phyloP scores from a whole-genome alignment of 2,888 invertebrate species.

The Cordilura impudica region DNA sequence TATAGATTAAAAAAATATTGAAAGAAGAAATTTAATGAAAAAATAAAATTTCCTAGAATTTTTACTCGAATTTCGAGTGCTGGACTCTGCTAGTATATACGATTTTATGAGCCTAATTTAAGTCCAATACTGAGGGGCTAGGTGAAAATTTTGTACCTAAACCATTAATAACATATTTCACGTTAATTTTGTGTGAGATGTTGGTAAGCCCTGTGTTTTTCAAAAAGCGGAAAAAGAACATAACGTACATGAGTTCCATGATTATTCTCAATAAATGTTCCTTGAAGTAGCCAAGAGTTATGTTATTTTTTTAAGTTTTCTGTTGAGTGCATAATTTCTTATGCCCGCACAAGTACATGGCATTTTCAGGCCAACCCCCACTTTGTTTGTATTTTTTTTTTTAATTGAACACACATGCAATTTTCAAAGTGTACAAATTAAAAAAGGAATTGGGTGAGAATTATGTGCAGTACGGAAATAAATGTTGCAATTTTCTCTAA shows the following conservation, averaged over 20 bases:
- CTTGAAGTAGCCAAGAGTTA: slow-evolving; percentile 57
- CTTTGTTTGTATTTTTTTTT: slow-evolving; percentile 1
- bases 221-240: not conserved
- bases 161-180: too few relatives aligned
- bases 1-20: too few relatives aligned
- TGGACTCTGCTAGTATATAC: too few relatives aligned
- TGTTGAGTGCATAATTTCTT: slow-evolving; percentile 54
- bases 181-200: too few relatives aligned
- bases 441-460: not conserved
- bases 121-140: too few relatives aligned
- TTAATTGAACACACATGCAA: slow-evolving; percentile 19
- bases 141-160: too few relatives aligned
- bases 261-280: slow-evolving; percentile 60
- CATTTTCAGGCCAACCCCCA: not conserved
- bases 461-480: slow-evolving; percentile 20
- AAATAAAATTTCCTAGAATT: too few relatives aligned
- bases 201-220: too few relatives aligned
- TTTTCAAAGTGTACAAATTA: slow-evolving; percentile 28
- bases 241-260: slow-evolving; percentile 27
- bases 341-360: slow-evolving; percentile 17
- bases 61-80: too few relatives aligned
- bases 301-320: slow-evolving; percentile 24
- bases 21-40: too few relatives aligned
- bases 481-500: slow-evolving; percentile 27
- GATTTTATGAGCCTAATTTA: too few relatives aligned